Evolutionary conservation across 1,140 invertebrate genomes (phyloP), one percentile per base, ranked within the genome.

Genomic region (Drosophila kepulauana): DNA sequence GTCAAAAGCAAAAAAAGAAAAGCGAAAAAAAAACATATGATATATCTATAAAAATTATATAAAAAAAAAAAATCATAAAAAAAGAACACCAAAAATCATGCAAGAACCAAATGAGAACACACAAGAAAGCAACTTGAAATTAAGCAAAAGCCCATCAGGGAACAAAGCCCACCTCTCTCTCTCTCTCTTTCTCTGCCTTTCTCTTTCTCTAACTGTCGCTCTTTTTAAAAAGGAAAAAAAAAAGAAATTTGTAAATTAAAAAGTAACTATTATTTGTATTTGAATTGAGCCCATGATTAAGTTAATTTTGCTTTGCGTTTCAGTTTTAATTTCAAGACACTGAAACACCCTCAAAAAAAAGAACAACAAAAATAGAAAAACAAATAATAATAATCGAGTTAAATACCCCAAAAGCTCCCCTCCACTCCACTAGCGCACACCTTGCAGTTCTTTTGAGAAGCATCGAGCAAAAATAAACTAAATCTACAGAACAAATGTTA

Each of bases 91-190:
- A 10, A 7, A 28, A 20, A 15, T 28, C 6, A 25, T 25, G 20
- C 20, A 38, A 58, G 45, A 46, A 16, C 25, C 11, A 54, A 54
- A 33, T 33, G 35, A 41, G 13, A 57, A 72, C 43, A 79, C 75
- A 78, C 78, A 80, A 66, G 49, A 78, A 81, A 79, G 48, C 77
- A 79, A 85, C 75, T 81, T 81, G 82, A 89, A 90, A 90, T 89
- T 90, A 75, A 89, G 81, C 85, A 89, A 25, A 25, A 82, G 57
- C 74, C 67, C 75, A 58, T 61, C 43, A 62, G 49, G 69, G 28
- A 76, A 72, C 58, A 77, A 67, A 65, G 38, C 75, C 79, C 62
- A 25, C 67, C 74, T 38, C 64, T 54, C 35, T 38, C 54, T 65
- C 13, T 61, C 30, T 65, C 41, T 65, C 48, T 68, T 20, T 73